These are phyloP conservation scores for Petrophora chlorosata DNA, from an alignment of 2,888 invertebrate species.

Conservation along the genomic window DNA sequence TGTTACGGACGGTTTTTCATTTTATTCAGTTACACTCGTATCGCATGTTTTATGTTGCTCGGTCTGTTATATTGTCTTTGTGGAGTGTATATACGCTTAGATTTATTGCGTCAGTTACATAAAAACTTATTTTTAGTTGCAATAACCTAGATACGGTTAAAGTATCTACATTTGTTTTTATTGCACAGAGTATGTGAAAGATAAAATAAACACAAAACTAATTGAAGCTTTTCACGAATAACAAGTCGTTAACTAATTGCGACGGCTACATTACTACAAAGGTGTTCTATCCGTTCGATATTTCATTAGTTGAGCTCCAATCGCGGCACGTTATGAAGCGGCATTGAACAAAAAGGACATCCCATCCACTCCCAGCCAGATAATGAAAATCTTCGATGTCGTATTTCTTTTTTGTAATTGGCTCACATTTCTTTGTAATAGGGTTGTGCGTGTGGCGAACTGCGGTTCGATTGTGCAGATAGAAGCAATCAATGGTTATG, in stretches of 20 bases:
- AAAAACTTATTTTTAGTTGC: no score
- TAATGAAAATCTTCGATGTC: constrained; percentile 70
- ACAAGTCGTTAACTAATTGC: no score
- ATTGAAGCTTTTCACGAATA: no score
- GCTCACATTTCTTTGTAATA: constrained; percentile 68
- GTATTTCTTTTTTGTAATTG: constrained; percentile 73
- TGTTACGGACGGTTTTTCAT: constrained; percentile 66
- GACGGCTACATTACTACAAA: background rate
- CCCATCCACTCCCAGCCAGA: constrained; percentile 44
- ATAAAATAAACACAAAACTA: no score
- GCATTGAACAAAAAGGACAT: constrained; percentile 46
- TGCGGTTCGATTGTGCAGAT: constrained; percentile 61
- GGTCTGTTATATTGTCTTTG: constrained; percentile 43
- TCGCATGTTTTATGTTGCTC: constrained; percentile 65
- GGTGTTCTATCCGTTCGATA: constrained; percentile 8
- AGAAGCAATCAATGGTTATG: constrained; percentile 75
- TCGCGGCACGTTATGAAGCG: constrained; percentile 46
- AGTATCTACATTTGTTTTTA: no score
- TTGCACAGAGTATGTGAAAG: no score
- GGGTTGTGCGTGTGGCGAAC: constrained; percentile 61
- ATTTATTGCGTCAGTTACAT: no score
- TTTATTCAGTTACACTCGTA: constrained; percentile 62
- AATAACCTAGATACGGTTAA: no score
- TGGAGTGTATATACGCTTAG: no score
- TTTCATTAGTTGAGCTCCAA: constrained; percentile 19